phyloP scores from a whole-genome alignment of 92 coral and sea anemone genomes.

The Nematostella vectensis region DNA sequence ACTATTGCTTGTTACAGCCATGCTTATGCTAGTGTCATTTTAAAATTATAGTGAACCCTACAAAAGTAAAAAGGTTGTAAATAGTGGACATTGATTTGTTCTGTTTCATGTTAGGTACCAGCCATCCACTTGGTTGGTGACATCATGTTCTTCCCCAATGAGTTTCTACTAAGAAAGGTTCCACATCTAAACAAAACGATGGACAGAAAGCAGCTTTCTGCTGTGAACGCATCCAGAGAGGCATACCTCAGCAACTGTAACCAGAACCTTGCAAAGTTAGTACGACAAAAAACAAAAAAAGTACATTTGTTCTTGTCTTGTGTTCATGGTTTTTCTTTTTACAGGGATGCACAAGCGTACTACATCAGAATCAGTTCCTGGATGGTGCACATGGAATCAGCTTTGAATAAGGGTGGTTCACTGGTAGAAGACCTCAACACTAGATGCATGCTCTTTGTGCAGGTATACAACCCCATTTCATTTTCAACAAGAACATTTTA shows the following conservation, averaged over 20 bases:
- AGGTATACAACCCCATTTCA: constrained; percentile 66
- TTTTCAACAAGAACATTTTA: background rate
- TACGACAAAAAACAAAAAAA: background rate
- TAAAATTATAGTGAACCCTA: too few relatives aligned
- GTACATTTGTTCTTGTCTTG: too few relatives aligned
- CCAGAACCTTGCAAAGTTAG: constrained; percentile 76
- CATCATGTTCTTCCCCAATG: constrained; percentile 95
- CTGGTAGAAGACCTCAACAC: constrained; percentile 68
- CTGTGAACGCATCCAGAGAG: constrained; percentile 69
- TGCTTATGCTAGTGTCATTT: too few relatives aligned
- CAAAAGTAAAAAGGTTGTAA: constrained; percentile 84
- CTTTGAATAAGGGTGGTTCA: constrained; percentile 50
- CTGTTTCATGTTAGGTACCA: constrained; percentile 47
- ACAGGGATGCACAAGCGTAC: constrained; percentile 82
- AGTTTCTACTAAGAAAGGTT: constrained; percentile 72
- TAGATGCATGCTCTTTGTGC: constrained; percentile 81
- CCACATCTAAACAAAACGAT: constrained; percentile 77
- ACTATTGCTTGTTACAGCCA: too few relatives aligned
- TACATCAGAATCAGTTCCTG: constrained; percentile 91
- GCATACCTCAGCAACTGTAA: constrained; percentile 60
- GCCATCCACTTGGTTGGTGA: constrained; percentile 86
- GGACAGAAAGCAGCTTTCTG: constrained; percentile 80
- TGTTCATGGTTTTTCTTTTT: too few relatives aligned
- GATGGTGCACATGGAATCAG: constrained; percentile 97
- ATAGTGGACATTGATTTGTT: constrained; percentile 31